Evolutionary conservation across 2,113 vertebrate genomes (phyloP).

Genomic region (Acrocephalus arundinaceus): DNA sequence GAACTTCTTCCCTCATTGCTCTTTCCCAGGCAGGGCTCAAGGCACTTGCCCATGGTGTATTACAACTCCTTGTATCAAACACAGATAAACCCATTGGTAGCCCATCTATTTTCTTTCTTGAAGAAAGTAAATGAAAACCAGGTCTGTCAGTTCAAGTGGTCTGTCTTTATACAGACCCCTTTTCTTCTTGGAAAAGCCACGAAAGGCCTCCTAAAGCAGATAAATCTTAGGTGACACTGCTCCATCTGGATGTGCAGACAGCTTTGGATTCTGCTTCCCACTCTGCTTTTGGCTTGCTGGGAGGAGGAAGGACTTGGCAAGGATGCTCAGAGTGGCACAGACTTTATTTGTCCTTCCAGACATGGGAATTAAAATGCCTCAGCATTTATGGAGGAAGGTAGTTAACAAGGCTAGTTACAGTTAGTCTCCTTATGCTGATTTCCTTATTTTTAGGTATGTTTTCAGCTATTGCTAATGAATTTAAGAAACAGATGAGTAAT

Average conservation of each 20-base stretch:
- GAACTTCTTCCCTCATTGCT: not conserved
- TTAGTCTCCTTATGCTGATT: not conserved
- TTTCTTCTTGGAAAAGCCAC: not conserved
- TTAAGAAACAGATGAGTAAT: slow-evolving; percentile 50
- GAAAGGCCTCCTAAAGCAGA: not conserved
- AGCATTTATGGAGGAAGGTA: not conserved
- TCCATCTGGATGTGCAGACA: not conserved
- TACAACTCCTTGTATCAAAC: not conserved
- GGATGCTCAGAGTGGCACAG: not conserved
- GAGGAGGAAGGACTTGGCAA: not conserved
- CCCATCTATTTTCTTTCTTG: not conserved
- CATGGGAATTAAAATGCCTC: not conserved
- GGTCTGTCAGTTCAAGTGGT: not conserved
- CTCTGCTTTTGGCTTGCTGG: not conserved
- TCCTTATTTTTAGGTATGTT: not conserved
- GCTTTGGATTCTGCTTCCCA: not conserved
- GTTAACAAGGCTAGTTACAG: not conserved
- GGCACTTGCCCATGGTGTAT: rapidly evolving
- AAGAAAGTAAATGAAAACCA: not conserved
- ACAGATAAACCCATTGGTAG: not conserved
- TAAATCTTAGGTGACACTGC: not conserved
- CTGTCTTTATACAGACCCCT: rapidly evolving
- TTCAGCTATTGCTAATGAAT: slow-evolving; percentile 7
- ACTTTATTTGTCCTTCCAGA: not conserved
- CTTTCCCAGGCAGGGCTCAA: not conserved